These are phyloP conservation scores for Camponotus floridanus DNA, from an alignment of 1,140 invertebrate species.

Conservation along the genomic window DNA sequence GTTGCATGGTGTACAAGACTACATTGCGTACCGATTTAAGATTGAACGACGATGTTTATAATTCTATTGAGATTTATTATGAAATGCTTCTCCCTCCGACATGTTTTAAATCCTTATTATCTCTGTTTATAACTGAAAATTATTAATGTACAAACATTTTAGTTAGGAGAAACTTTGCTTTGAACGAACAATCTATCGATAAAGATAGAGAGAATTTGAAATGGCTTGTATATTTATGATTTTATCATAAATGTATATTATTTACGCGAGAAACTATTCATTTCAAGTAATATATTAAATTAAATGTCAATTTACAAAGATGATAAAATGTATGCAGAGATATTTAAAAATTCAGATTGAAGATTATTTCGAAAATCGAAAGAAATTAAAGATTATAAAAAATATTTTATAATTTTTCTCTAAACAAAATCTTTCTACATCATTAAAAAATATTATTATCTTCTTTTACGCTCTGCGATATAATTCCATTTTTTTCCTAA, in stretches of 20 bases:
- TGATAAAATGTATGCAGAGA: not conserved
- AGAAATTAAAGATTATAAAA: not conserved
- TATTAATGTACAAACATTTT: not conserved
- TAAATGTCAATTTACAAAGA: not conserved
- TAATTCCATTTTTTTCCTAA: not conserved
- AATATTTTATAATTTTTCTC: not conserved
- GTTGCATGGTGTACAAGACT: not conserved
- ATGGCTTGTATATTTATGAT: not conserved
- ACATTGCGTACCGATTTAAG: not conserved
- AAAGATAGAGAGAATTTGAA: not conserved
- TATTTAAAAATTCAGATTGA: not conserved
- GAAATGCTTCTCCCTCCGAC: not conserved
- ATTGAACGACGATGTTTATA: constrained; percentile 4
- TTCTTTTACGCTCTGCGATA: not conserved
- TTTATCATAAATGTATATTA: not conserved
- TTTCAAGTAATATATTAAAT: not conserved
- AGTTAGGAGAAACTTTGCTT: not conserved
- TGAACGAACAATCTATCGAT: not conserved
- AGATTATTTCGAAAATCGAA: not conserved
- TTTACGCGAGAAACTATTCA: not conserved
- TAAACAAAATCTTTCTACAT: not conserved
- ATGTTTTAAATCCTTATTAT: not conserved
- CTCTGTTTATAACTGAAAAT: not conserved
- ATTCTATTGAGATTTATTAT: not conserved
- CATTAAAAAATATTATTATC: not conserved